Evolutionary conservation across 2,888 invertebrate genomes (phyloP).

Genomic region (Molanna angustata): DNA sequence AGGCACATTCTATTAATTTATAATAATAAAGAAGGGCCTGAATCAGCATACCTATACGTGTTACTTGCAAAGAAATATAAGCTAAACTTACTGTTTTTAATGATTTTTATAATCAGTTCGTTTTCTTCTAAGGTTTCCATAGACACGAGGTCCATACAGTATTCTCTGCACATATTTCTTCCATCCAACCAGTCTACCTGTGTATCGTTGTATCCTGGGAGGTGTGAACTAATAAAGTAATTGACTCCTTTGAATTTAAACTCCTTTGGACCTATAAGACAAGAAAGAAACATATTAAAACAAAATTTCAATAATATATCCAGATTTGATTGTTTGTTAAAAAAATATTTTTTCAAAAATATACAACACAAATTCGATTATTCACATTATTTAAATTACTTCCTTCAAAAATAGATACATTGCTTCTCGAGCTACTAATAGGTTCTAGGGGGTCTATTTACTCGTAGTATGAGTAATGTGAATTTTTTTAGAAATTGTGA

Average conservation of each 20-base stretch:
- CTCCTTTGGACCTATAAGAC: conserved; percentile 42
- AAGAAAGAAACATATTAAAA: not conserved
- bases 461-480: too few species aligned
- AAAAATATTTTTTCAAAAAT: too few species aligned
- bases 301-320: too few species aligned
- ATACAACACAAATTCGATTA: too few species aligned
- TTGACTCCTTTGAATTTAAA: conserved; percentile 45
- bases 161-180: conserved; percentile 46
- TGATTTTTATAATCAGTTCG: conserved; percentile 40
- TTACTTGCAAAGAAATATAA: not conserved
- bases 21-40: too few species aligned
- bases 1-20: too few species aligned
- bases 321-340: too few species aligned
- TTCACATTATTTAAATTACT: too few species aligned
- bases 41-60: not conserved
- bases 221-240: conserved; percentile 44
- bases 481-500: too few species aligned
- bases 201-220: conserved; percentile 39
- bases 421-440: too few species aligned
- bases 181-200: conserved; percentile 47
- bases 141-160: conserved; percentile 48
- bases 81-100: conserved; percentile 38
- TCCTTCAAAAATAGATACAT: too few species aligned
- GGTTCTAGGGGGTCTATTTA: too few species aligned
- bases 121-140: conserved; percentile 46